phyloP scores from a whole-genome alignment of 1,140 invertebrate genomes.

The Chlorops oryzae region DNA sequence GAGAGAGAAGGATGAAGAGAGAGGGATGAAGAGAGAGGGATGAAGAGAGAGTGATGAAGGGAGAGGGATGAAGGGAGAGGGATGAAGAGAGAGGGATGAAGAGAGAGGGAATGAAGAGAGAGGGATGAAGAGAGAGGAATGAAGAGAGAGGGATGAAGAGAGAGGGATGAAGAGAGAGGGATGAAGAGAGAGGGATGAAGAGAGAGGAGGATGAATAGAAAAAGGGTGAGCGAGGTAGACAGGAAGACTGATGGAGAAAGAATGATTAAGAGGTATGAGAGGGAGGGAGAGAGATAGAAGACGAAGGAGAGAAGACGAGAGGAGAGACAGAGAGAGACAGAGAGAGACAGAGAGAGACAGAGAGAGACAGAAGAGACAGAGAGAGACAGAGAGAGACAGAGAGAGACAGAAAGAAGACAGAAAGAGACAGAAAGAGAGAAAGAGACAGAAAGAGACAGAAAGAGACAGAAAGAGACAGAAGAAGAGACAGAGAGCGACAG shows the following conservation, averaged over 20 bases:
- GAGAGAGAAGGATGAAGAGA: no score
- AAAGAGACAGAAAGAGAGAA: slow-evolving; percentile 12
- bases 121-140: no score
- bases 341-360: not conserved
- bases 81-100: no score
- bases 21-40: no score
- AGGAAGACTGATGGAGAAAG: not conserved
- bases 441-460: not conserved
- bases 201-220: not conserved
- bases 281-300: no score
- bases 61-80: no score
- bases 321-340: not conserved
- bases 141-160: no score
- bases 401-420: slow-evolving; percentile 7
- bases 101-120: no score
- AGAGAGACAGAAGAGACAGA: no score
- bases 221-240: not conserved
- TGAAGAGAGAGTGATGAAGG: no score
- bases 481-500: slow-evolving; percentile 1
- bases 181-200: no score
- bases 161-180: no score
- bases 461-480: slow-evolving; percentile 8
- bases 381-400: slow-evolving; percentile 5
- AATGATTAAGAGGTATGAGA: not conserved
- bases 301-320: not conserved